Conservation (phyloP, 1,140 invertebrate genomes). For the Portunus trituberculatus region DNA sequence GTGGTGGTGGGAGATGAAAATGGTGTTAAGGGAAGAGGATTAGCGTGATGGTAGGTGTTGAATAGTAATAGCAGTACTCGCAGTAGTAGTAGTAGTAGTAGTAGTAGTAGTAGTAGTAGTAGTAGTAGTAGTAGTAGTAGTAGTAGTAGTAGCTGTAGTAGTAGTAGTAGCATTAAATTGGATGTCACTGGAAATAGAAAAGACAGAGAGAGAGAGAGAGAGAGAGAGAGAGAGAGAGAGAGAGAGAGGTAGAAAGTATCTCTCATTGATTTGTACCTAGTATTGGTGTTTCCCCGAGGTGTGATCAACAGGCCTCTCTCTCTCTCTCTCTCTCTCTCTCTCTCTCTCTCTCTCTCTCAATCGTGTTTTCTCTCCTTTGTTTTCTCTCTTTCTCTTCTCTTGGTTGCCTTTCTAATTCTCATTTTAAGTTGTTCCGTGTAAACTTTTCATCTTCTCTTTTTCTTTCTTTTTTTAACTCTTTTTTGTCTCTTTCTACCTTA, state of each 20-base stretch:
- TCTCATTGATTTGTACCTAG: conserved; percentile 10
- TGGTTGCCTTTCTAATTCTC: not conserved
- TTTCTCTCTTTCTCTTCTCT: not conserved
- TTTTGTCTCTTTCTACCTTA: not conserved
- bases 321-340: not conserved
- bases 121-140: not conserved
- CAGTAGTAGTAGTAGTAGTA: not conserved
- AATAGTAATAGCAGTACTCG: not conserved
- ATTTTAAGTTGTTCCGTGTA: not conserved
- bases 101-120: not conserved
- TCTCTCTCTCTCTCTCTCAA: not conserved
- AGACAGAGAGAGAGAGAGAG: not conserved
- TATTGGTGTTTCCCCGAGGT: not conserved
- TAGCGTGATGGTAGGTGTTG: not conserved
- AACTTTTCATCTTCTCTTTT: not conserved
- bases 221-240: not conserved
- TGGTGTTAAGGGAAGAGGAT: not conserved
- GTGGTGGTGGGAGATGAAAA: not conserved
- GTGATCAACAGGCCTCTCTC: not conserved
- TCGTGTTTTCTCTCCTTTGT: not conserved
- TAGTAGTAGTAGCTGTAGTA: not conserved
- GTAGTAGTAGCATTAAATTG: not conserved
- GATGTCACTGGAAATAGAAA: not conserved
- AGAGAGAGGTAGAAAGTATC: not conserved
- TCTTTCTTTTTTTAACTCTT: not conserved